phyloP scores from a whole-genome alignment of 2,113 vertebrate species.

The Syngnathus floridae region DNA sequence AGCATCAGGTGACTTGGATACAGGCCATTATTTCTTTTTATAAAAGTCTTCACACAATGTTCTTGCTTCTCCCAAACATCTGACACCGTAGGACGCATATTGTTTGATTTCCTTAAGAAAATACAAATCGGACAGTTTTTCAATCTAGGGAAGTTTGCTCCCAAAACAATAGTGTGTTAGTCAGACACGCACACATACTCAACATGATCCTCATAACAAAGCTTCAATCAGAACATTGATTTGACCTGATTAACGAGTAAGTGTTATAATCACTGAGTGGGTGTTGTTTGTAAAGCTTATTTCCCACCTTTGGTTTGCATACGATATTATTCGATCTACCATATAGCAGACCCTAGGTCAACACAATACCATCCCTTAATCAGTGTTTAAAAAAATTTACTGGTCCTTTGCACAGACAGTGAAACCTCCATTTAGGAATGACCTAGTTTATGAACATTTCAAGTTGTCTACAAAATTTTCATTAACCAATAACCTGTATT shows the following conservation, averaged over 20 bases:
- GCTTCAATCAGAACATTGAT: background rate
- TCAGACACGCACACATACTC: slow-evolving; percentile 4
- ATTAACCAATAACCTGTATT: no score
- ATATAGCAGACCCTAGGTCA: background rate
- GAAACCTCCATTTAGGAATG: no score
- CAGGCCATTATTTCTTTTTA: slow-evolving; percentile 48
- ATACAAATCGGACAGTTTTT: slow-evolving; percentile 41
- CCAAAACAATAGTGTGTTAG: slow-evolving; percentile 39
- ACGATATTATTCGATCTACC: background rate
- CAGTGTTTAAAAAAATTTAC: no score
- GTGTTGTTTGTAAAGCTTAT: background rate
- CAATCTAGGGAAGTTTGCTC: slow-evolving; percentile 54
- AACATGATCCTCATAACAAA: slow-evolving; percentile 4
- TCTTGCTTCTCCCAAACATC: slow-evolving; percentile 33
- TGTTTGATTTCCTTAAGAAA: slow-evolving; percentile 63
- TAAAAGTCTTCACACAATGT: slow-evolving; percentile 51
- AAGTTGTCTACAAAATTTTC: no score
- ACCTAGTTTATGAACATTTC: no score
- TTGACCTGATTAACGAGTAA: background rate
- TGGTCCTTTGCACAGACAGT: no score
- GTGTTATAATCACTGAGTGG: background rate
- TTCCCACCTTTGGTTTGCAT: background rate
- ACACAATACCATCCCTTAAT: no score
- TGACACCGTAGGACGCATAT: slow-evolving; percentile 53
- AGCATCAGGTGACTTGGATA: slow-evolving; percentile 45